Base-by-base conservation (phyloP, 2,113 vertebrate genomes). In the Acrocephalus kingi region DNA sequence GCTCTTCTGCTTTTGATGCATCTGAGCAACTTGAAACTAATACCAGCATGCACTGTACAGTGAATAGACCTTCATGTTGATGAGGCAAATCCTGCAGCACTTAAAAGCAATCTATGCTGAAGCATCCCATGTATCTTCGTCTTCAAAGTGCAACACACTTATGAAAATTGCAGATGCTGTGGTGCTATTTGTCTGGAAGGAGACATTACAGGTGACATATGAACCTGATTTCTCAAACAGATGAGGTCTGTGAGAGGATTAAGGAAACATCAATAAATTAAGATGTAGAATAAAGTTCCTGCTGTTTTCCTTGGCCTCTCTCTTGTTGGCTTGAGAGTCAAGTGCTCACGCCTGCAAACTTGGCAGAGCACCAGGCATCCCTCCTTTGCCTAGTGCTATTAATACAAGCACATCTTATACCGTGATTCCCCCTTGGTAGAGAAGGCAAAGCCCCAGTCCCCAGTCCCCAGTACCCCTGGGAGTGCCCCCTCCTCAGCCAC, bases 201-300 rank as follows among this genome's bases (percentile, higher is more conserved):
- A 96, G 73, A 90, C 91, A 84, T 96, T 97, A 95, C 54, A 79
- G 86, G 87, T 92, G 84, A 93, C 93, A 55, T 75, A 89, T 84
- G 84, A 96, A 91, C 82, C 85, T 82, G 83, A 83, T 91, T 94
- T 93, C 94, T 93, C 72, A 91, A 95, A 86, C 76, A 92, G 75
- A 94, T 72, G 81, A 97, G 94, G 66, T 67, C 89, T 94, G 90
- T 77, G 96, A 96, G 83, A 96, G 81, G 91, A 89, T 97, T 86
- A 94, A 93, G 92, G 91, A 97, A 96, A 91, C 85, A 90, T 93
- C 92, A 81, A 77, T 88, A 97, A 95, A 97, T 95, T 84, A 95
- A 96, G 93, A 95, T 92, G 94, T 85, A 64, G 95, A 94, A 92
- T 46, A 79, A 93, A 86, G 87, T 89, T 97, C 93, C 78, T 74